Evolutionary conservation across 2,797 vertebrate species (phyloP).

Genomic region (Neosilurus hyrtlii): DNA sequence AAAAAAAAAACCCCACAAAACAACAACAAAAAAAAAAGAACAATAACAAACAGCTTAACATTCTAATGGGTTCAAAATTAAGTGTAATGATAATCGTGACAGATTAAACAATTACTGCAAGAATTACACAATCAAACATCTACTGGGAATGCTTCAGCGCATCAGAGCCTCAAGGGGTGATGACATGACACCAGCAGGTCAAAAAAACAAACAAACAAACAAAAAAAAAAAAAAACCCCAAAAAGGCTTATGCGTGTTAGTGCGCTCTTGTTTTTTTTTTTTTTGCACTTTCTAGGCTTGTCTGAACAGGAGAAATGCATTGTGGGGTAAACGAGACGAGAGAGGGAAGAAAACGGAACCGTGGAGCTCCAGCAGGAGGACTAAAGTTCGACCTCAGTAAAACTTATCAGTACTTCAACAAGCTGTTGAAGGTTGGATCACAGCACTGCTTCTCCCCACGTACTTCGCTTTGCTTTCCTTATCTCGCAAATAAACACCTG

Average conservation of each 20-base stretch:
- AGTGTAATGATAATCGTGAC: constrained; percentile 40
- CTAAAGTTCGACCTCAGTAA: not conserved
- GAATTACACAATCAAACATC: constrained; percentile 31
- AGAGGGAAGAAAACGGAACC: not conserved
- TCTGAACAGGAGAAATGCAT: constrained; percentile 63
- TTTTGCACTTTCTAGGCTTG: constrained; percentile 44
- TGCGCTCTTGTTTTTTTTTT: constrained; percentile 34
- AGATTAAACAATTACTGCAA: constrained; percentile 18
- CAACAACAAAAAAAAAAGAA: not conserved
- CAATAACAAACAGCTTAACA: not conserved
- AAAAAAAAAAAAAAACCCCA: too few species aligned
- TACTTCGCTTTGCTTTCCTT: not conserved
- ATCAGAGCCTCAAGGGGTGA: constrained; percentile 1
- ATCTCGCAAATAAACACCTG: constrained; percentile 26
- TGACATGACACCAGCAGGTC: not conserved
- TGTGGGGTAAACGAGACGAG: constrained; percentile 57
- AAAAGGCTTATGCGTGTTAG: not conserved
- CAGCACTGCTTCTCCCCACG: not conserved
- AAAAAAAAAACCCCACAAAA: not conserved
- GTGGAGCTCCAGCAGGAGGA: not conserved
- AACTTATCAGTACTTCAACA: constrained; percentile 45
- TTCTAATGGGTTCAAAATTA: constrained; percentile 30
- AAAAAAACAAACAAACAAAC: not conserved
- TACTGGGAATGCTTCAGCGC: constrained; percentile 6
- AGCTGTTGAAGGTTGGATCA: constrained; percentile 39